Base-by-base conservation (phyloP, 2,797 vertebrate genomes). In the Lagothrix lagotricha region DNA sequence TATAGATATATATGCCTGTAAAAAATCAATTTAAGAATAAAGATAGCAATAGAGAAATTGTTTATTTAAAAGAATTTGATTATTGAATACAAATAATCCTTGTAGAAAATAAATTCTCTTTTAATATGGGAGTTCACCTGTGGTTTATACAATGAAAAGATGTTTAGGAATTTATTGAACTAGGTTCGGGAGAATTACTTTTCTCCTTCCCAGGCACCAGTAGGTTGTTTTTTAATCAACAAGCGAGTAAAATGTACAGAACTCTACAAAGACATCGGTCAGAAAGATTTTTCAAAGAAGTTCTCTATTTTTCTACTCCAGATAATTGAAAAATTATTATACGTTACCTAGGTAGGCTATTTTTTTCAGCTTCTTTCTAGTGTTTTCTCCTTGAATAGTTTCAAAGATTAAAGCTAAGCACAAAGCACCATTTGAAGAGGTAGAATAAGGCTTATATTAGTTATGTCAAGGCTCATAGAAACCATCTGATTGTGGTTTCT, bases 131-230 rank as follows among this genome's bases (percentile, higher is more conserved):
- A 92, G 72, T 52, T 88, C 92, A 94, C 44, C 48, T 88, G 50
- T 2, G 0, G 83, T 92, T 97, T 84, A 82, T 57, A 84, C 92
- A 96, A 95, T 64, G 36, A 46, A 90, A 75, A 82, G 12, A 88
- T 82, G 86, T 97, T 93, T 73, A 90, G 83, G 15, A 85, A 93
- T 93, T 94, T 97, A 92, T 88, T 95, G 84, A 91, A 30, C 36
- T 76, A 94, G 73, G 19, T 85, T 96, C n/a, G 80, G 46, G 44
- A 92, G 52, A 98, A 95, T 57, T 96, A 52, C 14, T 58, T 90
- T 94, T 97, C 52, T 97, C 52, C 57, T 97, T 84, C 17, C 50
- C 81, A 88, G 80, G 3, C 7, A 33, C 36, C 39, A 58, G 91
- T 90, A 75, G 22, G 22, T 93, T 85, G 22, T 73, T 88, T 75